phyloP scores from a whole-genome alignment of 2,797 vertebrate species.

The Brachyrhaphis roseni region DNA sequence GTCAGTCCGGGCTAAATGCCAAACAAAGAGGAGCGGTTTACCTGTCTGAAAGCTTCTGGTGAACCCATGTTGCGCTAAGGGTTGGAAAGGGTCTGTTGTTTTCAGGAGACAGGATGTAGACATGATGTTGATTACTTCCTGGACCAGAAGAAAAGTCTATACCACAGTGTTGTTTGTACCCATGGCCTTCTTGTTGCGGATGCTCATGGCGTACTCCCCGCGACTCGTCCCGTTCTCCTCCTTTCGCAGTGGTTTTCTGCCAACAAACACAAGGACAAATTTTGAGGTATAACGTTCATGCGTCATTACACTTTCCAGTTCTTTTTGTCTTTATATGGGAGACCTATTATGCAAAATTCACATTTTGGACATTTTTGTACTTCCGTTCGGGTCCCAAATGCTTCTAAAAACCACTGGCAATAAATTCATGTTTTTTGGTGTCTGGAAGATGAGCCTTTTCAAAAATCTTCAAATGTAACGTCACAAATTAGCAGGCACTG shows the following conservation, averaged over 20 bases:
- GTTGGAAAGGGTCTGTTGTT: conserved; percentile 49
- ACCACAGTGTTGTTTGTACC: conserved; percentile 88
- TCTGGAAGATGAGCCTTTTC: no score
- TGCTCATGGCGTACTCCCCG: conserved; percentile 95
- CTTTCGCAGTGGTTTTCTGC: conserved; percentile 96
- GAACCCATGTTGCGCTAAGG: conserved; percentile 61
- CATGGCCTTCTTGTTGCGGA: conserved; percentile 88
- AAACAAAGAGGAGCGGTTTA: conserved; percentile 71
- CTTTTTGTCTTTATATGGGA: conserved; percentile 51
- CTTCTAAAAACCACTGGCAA: no score
- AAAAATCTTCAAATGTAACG: no score
- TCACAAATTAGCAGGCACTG: no score
- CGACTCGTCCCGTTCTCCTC: conserved; percentile 92
- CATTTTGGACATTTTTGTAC: no score
- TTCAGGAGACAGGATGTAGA: conserved; percentile 35
- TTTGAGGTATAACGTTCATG: conserved; percentile 24
- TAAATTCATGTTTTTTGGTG: no score
- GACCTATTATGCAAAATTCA: no score
- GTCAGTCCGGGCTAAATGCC: conserved; percentile 65
- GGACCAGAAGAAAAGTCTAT: conserved; percentile 74
- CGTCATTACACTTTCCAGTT: conserved; percentile 61
- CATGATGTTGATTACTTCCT: conserved; percentile 51
- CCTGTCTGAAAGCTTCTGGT: conserved; percentile 50
- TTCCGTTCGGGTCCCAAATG: no score
- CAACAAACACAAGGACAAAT: conserved; percentile 53